Evolutionary conservation across 2,888 invertebrate genomes (phyloP), one percentile per base, ranked within the genome.

Genomic region (Anaspis maculata): DNA sequence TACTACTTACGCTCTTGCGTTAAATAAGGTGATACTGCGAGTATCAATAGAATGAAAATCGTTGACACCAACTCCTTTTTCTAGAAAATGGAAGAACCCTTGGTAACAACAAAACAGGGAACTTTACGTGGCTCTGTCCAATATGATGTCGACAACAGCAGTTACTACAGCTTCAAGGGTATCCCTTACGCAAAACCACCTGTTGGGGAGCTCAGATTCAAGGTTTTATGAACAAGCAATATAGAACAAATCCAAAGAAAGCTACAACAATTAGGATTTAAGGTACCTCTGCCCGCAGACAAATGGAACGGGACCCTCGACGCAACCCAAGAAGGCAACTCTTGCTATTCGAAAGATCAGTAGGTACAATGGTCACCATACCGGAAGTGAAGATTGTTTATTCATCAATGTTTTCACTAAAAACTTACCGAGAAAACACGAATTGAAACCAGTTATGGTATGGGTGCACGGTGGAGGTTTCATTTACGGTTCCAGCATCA

Each of bases 381-480:
- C 24, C 28, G 13, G 36, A 45, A 16, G 56, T 23, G 59, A 59
- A 39, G 55, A 59, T 37, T 57, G 57, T 31, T 41, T 59, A 10
- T 48, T 48, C 38, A 30, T 59, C 4, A 59, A 57, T 33, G 49
- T 59, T 3, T 56, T 46, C 33, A 49, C 52, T 3, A 42, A 48
- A 27, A 11, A 25, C 25, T 25, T 4, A n/a, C 9, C 12, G 9
- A 12, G 4, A 25, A 3, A n/a, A n/a, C n/a, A n/a, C n/a, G n/a
- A n/a, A n/a, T n/a, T n/a, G n/a, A n/a, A n/a, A n/a, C n/a, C n/a
- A n/a, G n/a, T n/a, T n/a, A n/a, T n/a, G n/a, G n/a, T n/a, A n/a
- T n/a, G n/a, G n/a, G n/a, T n/a, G n/a, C n/a, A n/a, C n/a, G 71
- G 71, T 1, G 71, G 71, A 3, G 68, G 65, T 7, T 71, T 67